Evolutionary conservation across 1,140 invertebrate genomes (phyloP).

Genomic region (Microvelia longipes): DNA sequence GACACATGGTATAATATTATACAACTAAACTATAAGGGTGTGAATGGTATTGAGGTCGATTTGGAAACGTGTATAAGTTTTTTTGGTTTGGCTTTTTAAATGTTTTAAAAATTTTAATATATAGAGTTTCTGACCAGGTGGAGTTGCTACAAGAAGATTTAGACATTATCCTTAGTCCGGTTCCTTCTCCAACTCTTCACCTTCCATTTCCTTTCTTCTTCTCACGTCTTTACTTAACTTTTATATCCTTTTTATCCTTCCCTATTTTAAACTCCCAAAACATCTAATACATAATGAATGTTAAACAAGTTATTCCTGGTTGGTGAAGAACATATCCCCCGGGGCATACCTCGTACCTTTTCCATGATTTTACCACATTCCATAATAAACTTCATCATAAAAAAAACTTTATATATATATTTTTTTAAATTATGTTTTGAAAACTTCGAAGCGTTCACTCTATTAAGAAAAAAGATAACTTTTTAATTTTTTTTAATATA

Average conservation of each 20-base stretch:
- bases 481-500: too few species aligned
- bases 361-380: neutral
- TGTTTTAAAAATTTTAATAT: too few species aligned
- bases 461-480: too few species aligned
- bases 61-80: too few species aligned
- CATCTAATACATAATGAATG: neutral
- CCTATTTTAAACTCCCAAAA: neutral
- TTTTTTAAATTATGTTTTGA: too few species aligned
- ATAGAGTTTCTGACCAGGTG: too few species aligned
- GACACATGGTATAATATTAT: too few species aligned
- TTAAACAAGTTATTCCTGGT: neutral
- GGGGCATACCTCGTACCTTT: neutral
- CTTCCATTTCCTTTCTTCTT: neutral
- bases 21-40: too few species aligned
- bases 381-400: neutral
- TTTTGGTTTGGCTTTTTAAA: too few species aligned
- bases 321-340: neutral
- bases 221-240: neutral
- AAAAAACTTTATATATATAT: too few species aligned
- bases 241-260: neutral
- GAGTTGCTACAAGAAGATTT: neutral
- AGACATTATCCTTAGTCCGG: neutral
- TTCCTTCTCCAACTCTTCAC: neutral
- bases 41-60: too few species aligned
- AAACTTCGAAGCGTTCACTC: too few species aligned